Evolutionary conservation across 2,113 vertebrate genomes (phyloP).

Genomic region (Paratilapia polleni): DNA sequence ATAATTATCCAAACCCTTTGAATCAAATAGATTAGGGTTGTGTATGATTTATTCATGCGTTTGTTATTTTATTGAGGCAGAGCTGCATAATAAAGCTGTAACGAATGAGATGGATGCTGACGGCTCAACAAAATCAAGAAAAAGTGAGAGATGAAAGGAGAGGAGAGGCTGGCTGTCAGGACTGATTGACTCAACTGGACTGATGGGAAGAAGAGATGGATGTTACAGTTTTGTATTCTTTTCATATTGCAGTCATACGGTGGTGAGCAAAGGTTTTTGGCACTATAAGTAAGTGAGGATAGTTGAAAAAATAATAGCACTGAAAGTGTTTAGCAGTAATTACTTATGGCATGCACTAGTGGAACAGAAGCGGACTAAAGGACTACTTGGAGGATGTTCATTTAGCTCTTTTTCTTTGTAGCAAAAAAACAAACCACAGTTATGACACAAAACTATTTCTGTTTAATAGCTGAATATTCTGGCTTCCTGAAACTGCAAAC

Average conservation of each 20-base stretch:
- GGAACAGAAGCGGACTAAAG: background rate
- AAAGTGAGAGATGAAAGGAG: constrained; percentile 54
- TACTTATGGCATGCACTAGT: background rate
- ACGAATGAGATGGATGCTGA: constrained; percentile 63
- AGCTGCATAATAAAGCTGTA: constrained; percentile 63
- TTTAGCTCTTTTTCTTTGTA: background rate
- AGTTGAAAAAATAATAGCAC: background rate
- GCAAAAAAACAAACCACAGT: background rate
- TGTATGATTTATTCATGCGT: constrained; percentile 69
- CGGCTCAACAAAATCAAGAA: constrained; percentile 34
- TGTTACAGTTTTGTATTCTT: constrained; percentile 9
- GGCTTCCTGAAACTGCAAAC: background rate
- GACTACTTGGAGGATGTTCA: background rate
- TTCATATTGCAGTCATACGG: background rate
- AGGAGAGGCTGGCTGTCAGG: constrained; percentile 46
- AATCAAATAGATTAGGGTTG: constrained; percentile 46
- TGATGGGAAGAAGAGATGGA: constrained; percentile 42
- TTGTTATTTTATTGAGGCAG: constrained; percentile 61
- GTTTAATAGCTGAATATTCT: background rate
- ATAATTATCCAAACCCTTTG: constrained; percentile 68
- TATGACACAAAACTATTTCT: background rate
- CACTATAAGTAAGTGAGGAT: background rate
- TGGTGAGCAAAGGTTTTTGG: background rate
- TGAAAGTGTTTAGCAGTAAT: background rate
- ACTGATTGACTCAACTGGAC: constrained; percentile 43